phyloP scores from a whole-genome alignment of 2,888 invertebrate species.

The Phasia obesa region DNA sequence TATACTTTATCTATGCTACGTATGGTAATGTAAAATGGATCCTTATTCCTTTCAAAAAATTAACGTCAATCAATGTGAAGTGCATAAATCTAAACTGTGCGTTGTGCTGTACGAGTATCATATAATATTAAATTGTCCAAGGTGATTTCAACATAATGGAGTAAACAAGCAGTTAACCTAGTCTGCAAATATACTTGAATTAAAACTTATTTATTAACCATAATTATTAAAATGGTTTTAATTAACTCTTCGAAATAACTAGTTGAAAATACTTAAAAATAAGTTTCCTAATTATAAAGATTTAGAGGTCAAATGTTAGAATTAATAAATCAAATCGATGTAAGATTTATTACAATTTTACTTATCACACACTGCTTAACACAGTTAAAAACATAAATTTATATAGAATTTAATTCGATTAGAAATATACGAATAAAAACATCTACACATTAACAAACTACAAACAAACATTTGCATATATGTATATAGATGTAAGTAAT shows the following conservation, averaged over 20 bases:
- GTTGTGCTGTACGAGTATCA: too few species aligned
- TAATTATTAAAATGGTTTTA: background rate
- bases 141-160: too few species aligned
- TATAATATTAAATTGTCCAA: too few species aligned
- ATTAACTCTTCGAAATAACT: constrained; percentile 1
- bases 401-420: constrained; percentile 5
- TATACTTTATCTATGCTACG: too few species aligned
- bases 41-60: too few species aligned
- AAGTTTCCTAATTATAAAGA: constrained; percentile 19
- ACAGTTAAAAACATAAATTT: constrained; percentile 1
- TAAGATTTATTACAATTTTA: background rate
- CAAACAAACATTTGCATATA: background rate
- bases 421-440: too few species aligned
- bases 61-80: too few species aligned
- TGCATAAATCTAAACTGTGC: too few species aligned
- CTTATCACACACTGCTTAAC: constrained; percentile 12
- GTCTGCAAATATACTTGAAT: too few species aligned
- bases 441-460: too few species aligned
- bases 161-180: too few species aligned
- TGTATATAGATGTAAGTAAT: background rate
- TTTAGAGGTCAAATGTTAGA: constrained; percentile 23
- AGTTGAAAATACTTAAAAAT: background rate
- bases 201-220: background rate
- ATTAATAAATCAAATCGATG: constrained; percentile 13
- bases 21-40: too few species aligned